These are phyloP conservation scores for Parus major DNA, from an alignment of 2,113 vertebrate species.

Conservation along the genomic window DNA sequence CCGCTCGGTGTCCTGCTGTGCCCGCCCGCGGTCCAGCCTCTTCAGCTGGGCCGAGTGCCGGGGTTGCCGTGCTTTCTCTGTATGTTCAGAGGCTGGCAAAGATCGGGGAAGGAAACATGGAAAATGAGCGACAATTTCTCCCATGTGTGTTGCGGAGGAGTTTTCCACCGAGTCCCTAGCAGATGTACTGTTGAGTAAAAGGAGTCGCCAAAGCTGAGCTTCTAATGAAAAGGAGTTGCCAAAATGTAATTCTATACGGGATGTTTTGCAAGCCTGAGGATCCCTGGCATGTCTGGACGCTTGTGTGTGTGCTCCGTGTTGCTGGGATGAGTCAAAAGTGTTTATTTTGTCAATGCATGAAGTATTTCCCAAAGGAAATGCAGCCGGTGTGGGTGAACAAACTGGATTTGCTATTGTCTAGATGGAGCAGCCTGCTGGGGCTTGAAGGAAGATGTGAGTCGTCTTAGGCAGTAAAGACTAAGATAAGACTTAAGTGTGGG, in stretches of 20 bases:
- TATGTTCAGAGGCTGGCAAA: not conserved
- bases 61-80: not conserved
- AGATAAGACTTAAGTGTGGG: not conserved
- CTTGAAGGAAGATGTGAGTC: not conserved
- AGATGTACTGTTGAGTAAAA: not conserved
- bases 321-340: not conserved
- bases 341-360: not conserved
- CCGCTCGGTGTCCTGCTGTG: rapidly evolving
- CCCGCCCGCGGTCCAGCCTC: not conserved
- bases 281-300: not conserved
- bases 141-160: not conserved
- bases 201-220: not conserved
- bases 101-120: not conserved
- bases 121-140: not conserved
- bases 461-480: not conserved
- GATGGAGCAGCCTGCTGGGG: not conserved
- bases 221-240: not conserved
- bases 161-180: not conserved
- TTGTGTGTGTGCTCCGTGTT: not conserved
- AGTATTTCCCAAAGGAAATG: slow-evolving; percentile 1
- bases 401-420: not conserved
- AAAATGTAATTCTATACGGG: not conserved
- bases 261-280: not conserved
- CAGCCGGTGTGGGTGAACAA: not conserved
- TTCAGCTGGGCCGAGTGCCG: not conserved